These are phyloP conservation scores for Tragulus kanchil DNA, from an alignment of 2,113 vertebrate species.

Conservation along the genomic window DNA sequence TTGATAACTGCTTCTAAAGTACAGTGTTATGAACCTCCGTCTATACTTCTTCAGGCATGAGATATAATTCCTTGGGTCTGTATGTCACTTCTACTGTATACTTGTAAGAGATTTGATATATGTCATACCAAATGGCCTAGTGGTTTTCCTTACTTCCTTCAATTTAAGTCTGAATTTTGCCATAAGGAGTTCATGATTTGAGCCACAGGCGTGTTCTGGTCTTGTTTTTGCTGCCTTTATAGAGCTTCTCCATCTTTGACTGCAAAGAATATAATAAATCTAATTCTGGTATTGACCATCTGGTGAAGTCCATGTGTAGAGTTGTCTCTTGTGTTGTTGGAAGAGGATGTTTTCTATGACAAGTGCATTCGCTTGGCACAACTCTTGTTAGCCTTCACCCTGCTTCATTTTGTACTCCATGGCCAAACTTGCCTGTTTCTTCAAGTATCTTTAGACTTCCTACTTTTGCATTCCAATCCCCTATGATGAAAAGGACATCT, in stretches of 20 bases:
- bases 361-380: background rate
- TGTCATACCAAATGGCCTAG: no score
- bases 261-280: background rate
- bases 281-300: background rate
- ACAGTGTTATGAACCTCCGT: no score
- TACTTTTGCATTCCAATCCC: background rate
- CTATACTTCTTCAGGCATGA: no score
- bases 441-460: background rate
- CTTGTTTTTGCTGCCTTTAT: background rate
- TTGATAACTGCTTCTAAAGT: no score
- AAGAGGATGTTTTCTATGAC: background rate
- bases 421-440: background rate
- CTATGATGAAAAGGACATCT: background rate
- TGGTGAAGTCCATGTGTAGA: background rate
- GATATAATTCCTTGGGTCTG: no score
- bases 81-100: no score
- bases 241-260: background rate
- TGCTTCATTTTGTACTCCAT: background rate
- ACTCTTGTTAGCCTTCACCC: background rate
- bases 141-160: no score
- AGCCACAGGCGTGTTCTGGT: no score
- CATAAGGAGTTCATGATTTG: no score
- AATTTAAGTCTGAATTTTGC: no score
- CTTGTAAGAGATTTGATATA: no score
- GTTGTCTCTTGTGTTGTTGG: background rate